Conservation (phyloP, 35 echinoderm and acorn worm genomes). For the Apostichopus parvimensis region DNA sequence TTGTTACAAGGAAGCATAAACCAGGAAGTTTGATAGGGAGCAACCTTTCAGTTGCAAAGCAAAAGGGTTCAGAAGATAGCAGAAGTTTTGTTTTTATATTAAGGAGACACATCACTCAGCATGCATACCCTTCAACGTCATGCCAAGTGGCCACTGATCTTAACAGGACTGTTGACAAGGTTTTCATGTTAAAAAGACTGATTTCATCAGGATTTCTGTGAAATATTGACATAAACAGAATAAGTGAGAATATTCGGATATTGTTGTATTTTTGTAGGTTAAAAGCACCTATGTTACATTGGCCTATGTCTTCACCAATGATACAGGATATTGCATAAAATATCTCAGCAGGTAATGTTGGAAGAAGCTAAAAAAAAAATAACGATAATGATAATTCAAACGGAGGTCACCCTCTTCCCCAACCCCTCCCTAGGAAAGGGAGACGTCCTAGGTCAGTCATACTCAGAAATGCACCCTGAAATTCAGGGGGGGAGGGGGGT, state of each 20-base stretch:
- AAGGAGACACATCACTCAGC: slow-evolving; percentile 5
- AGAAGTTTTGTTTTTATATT: not conserved
- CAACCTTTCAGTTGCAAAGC: not conserved
- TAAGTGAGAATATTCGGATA: not conserved
- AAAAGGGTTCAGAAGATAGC: not conserved
- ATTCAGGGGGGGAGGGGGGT: too few species aligned
- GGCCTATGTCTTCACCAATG: too few species aligned
- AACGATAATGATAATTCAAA: too few species aligned
- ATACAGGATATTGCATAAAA: too few species aligned
- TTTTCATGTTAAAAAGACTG: slow-evolving; percentile 85
- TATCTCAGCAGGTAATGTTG: too few species aligned
- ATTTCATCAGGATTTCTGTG: slow-evolving; percentile 74
- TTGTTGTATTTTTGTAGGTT: not conserved
- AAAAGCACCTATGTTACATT: not conserved
- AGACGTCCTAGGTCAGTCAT: too few species aligned
- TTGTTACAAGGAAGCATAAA: too few species aligned
- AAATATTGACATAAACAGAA: not conserved
- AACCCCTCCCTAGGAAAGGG: too few species aligned
- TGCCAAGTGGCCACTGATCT: slow-evolving; percentile 84
- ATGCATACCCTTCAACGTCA: slow-evolving; percentile 92
- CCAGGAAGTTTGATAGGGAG: not conserved
- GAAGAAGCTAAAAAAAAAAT: too few species aligned
- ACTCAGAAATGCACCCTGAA: too few species aligned
- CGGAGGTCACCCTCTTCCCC: too few species aligned
- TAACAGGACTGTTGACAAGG: slow-evolving; percentile 70